Base-by-base conservation (phyloP, 35 echinoderm and acorn worm species). In the Heliocidaris erythrogramma region DNA sequence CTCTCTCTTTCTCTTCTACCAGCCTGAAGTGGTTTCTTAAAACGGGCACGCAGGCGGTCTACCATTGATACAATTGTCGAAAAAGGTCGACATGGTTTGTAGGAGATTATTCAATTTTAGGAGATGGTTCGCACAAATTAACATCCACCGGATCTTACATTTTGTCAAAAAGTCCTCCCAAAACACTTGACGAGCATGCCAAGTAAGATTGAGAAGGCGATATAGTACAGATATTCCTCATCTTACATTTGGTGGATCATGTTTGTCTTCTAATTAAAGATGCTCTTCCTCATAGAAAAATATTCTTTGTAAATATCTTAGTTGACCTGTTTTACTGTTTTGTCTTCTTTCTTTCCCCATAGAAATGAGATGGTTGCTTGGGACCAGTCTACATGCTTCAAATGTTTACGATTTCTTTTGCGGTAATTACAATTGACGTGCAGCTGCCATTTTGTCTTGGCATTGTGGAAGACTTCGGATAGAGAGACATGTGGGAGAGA, bases 31-130 rank as follows among this genome's bases (percentile, higher is more conserved):
- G 65, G 65, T 78, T 78, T 78, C 21, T 78, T 78, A 78, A 78
- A 78, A 21, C 65, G 27, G 65, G 65, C 65, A 78, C 65, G 65
- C 65, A 78, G 87, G 87, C 87, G 87, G 87, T 89, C 12, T 24
- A 48, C 47, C 87, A 89, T 89, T 89, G 87, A 89, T 89, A 89
- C 87, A 89, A 47, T 89, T 89, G 87, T 35, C 87, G 31, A 89
- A 89, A 89, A 89, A 89, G 87, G 87, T 89, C 87, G 47, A 89
- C 16, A 13, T 89, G 87, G 87, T 89, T 89, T 89, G 87, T 89
- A 17, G 31, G 87, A 48, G 87, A 89, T 89, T 89, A 89, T 48
- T 89, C 87, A 89, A 89, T 89, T 89, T 89, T 47, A 89, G 87
- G 16, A 47, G 87, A 89, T 89, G 87, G 87, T 89, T 89, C 47